Percentiles rank a stretch among this genome's conserved stretches.
phyloP scores from a whole-genome alignment of 2,888 invertebrate genomes.

The Agonopterix arenella region DNA sequence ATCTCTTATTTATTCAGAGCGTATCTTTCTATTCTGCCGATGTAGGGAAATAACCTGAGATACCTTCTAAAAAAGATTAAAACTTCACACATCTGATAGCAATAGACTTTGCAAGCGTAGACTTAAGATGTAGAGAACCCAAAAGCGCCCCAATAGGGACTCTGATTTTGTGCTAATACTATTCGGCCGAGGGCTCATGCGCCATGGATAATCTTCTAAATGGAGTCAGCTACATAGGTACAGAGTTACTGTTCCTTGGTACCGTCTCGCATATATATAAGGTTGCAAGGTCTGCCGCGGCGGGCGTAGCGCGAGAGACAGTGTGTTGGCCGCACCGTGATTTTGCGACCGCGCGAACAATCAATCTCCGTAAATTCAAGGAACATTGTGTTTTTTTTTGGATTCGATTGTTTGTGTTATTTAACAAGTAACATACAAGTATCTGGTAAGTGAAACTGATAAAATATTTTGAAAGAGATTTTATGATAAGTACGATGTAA shows the following conservation, averaged over 20 bases:
- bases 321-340: conserved; percentile 29
- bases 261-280: conserved; percentile 50
- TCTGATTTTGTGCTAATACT: conserved; percentile 25
- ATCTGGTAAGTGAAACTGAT: no score
- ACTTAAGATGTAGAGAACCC: no score
- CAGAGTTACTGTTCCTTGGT: conserved; percentile 30
- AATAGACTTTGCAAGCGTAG: no score
- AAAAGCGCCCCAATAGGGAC: neutral
- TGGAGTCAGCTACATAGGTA: conserved; percentile 37
- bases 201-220: conserved; percentile 51
- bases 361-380: neutral
- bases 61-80: no score
- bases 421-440: neutral
- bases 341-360: conserved; percentile 12
- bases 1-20: no score
- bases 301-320: conserved; percentile 50
- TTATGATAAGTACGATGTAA: no score
- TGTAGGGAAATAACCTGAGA: no score
- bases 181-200: conserved; percentile 44
- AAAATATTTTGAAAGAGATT: no score
- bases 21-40: no score
- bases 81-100: no score
- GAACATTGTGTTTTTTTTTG: neutral
- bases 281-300: conserved; percentile 38
- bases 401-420: neutral